A percentile compares a stretch with the other conserved stretches of the same genome.
phyloP scores from a whole-genome alignment of 1,140 invertebrate species.

The Tenebrio molitor region DNA sequence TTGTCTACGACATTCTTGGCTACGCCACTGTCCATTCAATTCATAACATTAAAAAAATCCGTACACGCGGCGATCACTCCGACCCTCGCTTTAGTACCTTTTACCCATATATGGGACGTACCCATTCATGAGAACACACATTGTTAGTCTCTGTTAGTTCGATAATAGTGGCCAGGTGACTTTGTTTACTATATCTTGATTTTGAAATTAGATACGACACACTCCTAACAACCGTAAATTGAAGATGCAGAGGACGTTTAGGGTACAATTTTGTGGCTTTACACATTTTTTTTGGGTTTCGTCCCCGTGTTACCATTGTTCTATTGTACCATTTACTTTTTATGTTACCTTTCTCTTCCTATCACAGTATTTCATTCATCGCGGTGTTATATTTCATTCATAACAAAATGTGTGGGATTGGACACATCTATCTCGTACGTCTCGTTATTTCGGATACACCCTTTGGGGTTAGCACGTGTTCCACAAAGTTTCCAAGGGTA shows the following conservation, averaged over 20 bases:
- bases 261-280: constrained; percentile 22
- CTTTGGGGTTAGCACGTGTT: constrained; percentile 34
- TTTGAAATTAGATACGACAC: constrained; percentile 32
- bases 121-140: constrained; percentile 38
- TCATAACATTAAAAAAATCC: not conserved
- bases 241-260: constrained; percentile 20
- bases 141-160: constrained; percentile 15
- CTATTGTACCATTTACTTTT: not conserved
- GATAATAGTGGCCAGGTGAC: constrained; percentile 39
- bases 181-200: constrained; percentile 37
- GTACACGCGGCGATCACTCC: not conserved
- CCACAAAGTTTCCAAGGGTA: constrained; percentile 12
- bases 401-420: not conserved
- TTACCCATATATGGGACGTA: constrained; percentile 23
- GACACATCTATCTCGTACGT: not conserved
- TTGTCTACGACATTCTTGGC: no score
- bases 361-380: constrained; percentile 6
- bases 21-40: no score
- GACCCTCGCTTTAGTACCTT: not conserved
- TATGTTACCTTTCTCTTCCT: not conserved
- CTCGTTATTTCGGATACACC: constrained; percentile 5
- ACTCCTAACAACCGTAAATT: constrained; percentile 28
- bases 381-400: constrained; percentile 21
- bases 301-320: not conserved
- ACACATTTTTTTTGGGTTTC: constrained; percentile 1